Evolutionary conservation across 35 echinoderm and acorn worm genomes (phyloP).

Genomic region (Chiridota heheva): DNA sequence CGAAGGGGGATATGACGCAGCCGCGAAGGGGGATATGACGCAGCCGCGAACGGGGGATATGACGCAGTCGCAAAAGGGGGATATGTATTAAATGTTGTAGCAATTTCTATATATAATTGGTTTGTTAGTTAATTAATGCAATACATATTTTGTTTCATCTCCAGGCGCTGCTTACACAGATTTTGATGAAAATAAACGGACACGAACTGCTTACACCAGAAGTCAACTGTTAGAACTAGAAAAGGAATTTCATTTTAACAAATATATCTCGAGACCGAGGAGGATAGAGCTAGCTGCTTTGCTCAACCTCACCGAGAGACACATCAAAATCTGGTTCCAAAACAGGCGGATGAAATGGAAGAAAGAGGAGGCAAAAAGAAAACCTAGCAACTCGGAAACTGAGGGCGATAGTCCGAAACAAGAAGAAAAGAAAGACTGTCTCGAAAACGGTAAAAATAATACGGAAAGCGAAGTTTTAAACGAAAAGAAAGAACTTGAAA

Average conservation of each 20-base stretch:
- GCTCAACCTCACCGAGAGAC: slow-evolving; percentile 94
- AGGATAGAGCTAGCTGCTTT: slow-evolving; percentile 93
- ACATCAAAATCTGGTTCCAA: slow-evolving; percentile 99
- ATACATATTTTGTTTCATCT: slow-evolving; percentile 38
- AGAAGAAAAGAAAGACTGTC: slow-evolving; percentile 5
- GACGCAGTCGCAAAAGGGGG: too few relatives aligned
- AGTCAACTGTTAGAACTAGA: slow-evolving; percentile 96
- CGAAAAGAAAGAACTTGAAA: too few relatives aligned
- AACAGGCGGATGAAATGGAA: slow-evolving; percentile 99
- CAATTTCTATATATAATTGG: background rate
- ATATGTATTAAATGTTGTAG: too few relatives aligned
- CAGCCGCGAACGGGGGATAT: too few relatives aligned
- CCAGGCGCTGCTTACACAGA: slow-evolving; percentile 90
- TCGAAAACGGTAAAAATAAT: too few relatives aligned
- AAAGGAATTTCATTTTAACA: slow-evolving; percentile 99
- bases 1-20: too few relatives aligned
- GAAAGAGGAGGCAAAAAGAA: slow-evolving; percentile 95
- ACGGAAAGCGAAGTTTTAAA: too few relatives aligned
- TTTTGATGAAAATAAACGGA: slow-evolving; percentile 98
- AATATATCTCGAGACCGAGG: slow-evolving; percentile 92
- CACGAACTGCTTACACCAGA: slow-evolving; percentile 91
- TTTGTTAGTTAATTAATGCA: background rate
- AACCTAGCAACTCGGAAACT: slow-evolving; percentile 34
- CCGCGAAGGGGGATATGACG: too few relatives aligned
- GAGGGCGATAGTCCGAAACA: slow-evolving; percentile 22